Evolutionary conservation across 1,140 invertebrate species (phyloP), one percentile per base, ranked within the genome.

Genomic region (Berghia stephanieae): DNA sequence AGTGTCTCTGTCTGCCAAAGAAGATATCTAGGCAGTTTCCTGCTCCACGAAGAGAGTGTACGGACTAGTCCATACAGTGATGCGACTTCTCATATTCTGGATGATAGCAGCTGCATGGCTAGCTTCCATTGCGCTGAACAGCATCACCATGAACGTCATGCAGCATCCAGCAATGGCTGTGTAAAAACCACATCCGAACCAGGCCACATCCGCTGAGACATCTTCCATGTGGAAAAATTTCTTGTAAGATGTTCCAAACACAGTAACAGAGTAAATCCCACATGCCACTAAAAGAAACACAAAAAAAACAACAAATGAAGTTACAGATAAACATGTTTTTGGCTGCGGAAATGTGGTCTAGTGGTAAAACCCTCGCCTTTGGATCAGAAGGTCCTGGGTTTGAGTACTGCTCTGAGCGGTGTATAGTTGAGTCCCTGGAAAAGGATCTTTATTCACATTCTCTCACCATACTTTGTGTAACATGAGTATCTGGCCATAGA

Each of bases 31-130:
- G n/a, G n/a, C n/a, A 42, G 60, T 31, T 27, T 81, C 80, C 76
- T 81, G 80, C 49, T 81, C 80, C 0, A 81, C 71, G 66, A 81
- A 81, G 6, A 81, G 78, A 4, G 80, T 81, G 60, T 81, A 81
- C 5, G 78, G 78, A 0, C 78, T 76, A 36, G 75, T 75, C 78
- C 78, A 79, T 1, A 79, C 78, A 2, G 80, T 79, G 1, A 81
- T 38, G 0, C 80, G 71, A 27, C 79, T 69, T 63, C 79, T 78
- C 78, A 81, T 78, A 68, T 81, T 81, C 24, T 70, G 71, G 66
- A 81, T 60, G 10, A 81, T 36, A 13, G 75, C 78, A 21, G 72
- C 78, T 13, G 80, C 78, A 42, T 75, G 71, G 60, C 76, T 78
- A 8, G 80, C 80, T 63, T 81, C 80, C 69, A 81, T 78, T 34